Base-by-base conservation (phyloP, 2,797 vertebrate genomes). In the Eospalax fontanierii region DNA sequence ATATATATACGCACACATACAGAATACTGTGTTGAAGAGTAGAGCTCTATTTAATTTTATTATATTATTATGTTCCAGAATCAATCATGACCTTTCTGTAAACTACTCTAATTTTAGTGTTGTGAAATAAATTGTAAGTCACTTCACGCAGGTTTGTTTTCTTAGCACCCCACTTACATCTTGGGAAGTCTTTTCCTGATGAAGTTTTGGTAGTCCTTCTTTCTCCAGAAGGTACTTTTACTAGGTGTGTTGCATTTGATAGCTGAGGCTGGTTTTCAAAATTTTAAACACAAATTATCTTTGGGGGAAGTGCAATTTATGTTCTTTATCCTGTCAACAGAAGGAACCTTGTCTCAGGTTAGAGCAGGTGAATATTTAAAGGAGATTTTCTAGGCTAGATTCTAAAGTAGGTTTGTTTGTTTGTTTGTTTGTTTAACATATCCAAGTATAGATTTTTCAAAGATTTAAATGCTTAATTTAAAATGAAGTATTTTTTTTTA, bases 111-210 rank as follows among this genome's bases (percentile, higher is more conserved):
- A 74, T 83, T 97, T 97, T 85, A 97, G 95, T 91, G 78, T 89
- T 96, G 92, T 97, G 91, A 97, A 94, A 82, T 95, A 91, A 89
- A 93, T 95, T 78, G 83, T 84, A 26, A 12, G 89, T 70, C 81
- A 54, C 95, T 95, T 95, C 89, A 19, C 89, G 89, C 89, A 95
- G 93, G 96, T 97, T 94, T 97, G 70, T 97, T 73, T 97, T 97
- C 50, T 92, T 95, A 97, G 73, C 81, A 95, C 89, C 97, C 96
- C 96, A 95, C 91, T 96, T 96, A 97, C 81, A 96, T 98, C 98
- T 98, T 98, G 94, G 95, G 90, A 65, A 82, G 89, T 96, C 92
- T 71, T 96, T 95, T 68, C 76, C 1, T 92, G 91, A 74, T 97
- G 73, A 87, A 21, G 70, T 46, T 66, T 70, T 95, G 46, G 75